Conservation (phyloP, 2,797 vertebrate species). For the Vipera ursinii region DNA sequence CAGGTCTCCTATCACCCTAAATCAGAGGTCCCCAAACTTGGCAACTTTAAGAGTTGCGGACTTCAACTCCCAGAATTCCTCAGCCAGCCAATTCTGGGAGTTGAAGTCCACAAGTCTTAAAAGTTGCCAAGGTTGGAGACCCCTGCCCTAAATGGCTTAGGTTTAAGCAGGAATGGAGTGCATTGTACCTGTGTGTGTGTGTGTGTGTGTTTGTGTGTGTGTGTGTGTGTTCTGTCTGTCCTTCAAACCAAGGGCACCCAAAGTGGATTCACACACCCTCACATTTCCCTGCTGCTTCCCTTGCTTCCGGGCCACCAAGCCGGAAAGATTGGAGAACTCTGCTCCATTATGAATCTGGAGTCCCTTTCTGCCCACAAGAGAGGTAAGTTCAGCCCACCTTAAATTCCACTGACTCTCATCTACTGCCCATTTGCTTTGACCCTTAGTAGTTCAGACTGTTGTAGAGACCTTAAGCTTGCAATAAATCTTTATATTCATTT, state of each 20-base stretch:
- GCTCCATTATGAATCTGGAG: background rate
- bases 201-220: too few relatives aligned
- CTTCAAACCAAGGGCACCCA: background rate
- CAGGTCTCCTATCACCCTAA: too few relatives aligned
- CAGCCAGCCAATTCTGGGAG: too few relatives aligned
- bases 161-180: background rate
- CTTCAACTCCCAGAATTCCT: too few relatives aligned
- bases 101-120: too few relatives aligned
- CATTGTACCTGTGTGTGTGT: background rate
- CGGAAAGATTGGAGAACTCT: background rate
- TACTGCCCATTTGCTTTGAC: background rate
- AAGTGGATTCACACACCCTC: background rate
- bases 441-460: background rate
- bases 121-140: too few relatives aligned
- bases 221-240: background rate
- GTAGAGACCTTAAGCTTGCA: background rate
- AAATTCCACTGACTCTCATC: background rate
- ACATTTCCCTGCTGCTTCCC: too few relatives aligned
- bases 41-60: too few relatives aligned
- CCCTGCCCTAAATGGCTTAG: background rate
- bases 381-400: background rate
- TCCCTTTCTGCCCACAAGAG: background rate
- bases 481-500: background rate
- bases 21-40: too few relatives aligned
- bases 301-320: too few relatives aligned